A percentile compares a stretch with the other conserved stretches of the same genome.
Evolutionary conservation across 2,113 vertebrate species (phyloP).

Genomic region (Sinosuthora webbiana): DNA sequence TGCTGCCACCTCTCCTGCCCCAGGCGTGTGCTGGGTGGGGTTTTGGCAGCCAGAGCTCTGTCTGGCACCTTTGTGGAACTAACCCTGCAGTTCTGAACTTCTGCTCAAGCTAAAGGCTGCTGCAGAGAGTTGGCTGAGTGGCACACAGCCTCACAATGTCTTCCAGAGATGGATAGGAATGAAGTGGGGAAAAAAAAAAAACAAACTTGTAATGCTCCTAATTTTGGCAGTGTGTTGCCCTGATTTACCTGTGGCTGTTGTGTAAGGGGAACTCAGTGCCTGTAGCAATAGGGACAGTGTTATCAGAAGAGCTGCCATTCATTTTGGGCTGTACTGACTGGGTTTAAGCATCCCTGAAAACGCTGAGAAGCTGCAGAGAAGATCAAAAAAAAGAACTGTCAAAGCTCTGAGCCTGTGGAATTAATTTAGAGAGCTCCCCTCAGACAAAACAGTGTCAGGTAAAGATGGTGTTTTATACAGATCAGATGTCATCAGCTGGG

Average conservation of each 20-base stretch:
- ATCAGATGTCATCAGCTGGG: conserved; percentile 9
- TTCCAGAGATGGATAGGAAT: background rate
- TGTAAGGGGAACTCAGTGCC: background rate
- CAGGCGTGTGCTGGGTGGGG: rapidly evolving
- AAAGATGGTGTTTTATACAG: background rate
- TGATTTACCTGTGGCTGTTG: background rate
- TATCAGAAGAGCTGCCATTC: background rate
- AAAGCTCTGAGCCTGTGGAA: conserved; percentile 6
- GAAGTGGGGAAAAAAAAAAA: background rate
- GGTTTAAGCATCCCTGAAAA: background rate
- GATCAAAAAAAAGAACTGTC: conserved; percentile 24
- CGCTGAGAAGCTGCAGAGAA: background rate
- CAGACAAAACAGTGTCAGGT: background rate
- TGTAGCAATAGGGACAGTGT: background rate
- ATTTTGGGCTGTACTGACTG: background rate
- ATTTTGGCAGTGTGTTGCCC: background rate
- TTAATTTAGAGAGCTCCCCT: conserved; percentile 32
- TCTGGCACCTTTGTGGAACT: rapidly evolving
- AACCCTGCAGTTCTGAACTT: background rate
- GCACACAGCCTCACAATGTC: background rate
- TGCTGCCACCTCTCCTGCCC: background rate
- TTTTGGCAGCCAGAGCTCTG: background rate
- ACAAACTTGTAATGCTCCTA: background rate
- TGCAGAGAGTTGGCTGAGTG: background rate
- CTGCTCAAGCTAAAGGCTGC: background rate